Base-by-base conservation (phyloP, 1,140 invertebrate genomes). In the Drosophila funebris region DNA sequence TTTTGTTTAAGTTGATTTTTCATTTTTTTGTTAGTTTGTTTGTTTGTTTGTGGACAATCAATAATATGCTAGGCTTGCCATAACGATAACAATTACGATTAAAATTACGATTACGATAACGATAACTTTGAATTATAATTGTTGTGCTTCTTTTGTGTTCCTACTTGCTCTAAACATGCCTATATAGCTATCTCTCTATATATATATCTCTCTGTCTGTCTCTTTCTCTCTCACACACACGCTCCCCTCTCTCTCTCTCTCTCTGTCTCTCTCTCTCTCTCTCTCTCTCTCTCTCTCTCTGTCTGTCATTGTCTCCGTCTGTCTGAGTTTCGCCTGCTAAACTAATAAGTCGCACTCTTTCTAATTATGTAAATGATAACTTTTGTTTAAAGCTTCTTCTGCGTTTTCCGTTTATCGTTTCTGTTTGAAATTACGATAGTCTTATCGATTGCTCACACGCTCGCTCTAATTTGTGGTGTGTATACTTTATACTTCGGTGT, bases 401-500 rank as follows among this genome's bases (percentile, higher is more conserved):
- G 31, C 33, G 43, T 41, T 24, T 22, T 31, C 18, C 9, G n/a
- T 33, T 60, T 46, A 33, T 46, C 9, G 18, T 33, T 74, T 48
- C n/a, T 48, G 39, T 61, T 54, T 57, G 33, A 4, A 54, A 7
- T 60, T 63, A 56, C 46, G 41, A 62, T 68, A 33, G 33, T 48
- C 48, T 46, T 57, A 50, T 64, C 57, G 77, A 62, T 74, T 63
- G 57, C 69, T 66, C 29, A 69, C 61, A 76, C 31, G 74, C 63
- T 83, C 72, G 72, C 72, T 79, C 80, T 84, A 72, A 83, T 79
- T 79, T 84, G 80, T 83, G 80, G 79, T 76, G 76, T 82, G 75
- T 41, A 52, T 39, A n/a, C 8, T 33, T 33, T 31, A 61, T 41
- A 33, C 18, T 68, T 82, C 27, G 44, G 60, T 79, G 76, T 79